Evolutionary conservation across 2,888 invertebrate genomes (phyloP).

Genomic region (Oxycera nigricornis): DNA sequence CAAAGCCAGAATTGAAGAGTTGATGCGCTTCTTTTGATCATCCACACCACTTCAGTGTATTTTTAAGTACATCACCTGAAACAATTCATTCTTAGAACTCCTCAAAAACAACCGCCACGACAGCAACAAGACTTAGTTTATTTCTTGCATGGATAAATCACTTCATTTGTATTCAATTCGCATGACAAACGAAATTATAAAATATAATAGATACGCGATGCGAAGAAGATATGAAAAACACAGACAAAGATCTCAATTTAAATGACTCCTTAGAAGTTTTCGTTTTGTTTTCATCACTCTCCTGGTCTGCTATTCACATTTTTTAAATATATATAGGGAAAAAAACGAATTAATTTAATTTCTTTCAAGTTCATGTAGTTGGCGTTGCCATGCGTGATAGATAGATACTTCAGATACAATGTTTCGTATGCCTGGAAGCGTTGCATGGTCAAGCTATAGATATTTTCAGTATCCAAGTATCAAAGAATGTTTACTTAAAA

Average conservation of each 20-base stretch:
- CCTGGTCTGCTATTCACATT: neutral
- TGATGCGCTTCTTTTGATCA: conserved; percentile 29
- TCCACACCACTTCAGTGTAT: neutral
- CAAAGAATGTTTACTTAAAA: neutral
- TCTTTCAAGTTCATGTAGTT: conserved; percentile 26
- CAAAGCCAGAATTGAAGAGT: neutral
- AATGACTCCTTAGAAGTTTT: neutral
- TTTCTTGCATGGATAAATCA: conserved; percentile 16
- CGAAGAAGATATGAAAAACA: neutral
- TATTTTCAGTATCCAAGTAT: neutral
- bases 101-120: neutral
- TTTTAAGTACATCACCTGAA: conserved; percentile 8
- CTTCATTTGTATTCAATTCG: conserved; percentile 40
- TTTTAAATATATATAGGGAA: too few species aligned
- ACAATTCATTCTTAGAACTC: conserved; percentile 30
- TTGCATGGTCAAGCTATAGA: neutral
- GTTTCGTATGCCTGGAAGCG: conserved; percentile 22
- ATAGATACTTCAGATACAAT: conserved; percentile 17
- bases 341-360: conserved; percentile 35
- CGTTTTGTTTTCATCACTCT: neutral
- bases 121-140: neutral
- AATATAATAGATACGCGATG: conserved; percentile 23
- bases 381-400: conserved; percentile 14
- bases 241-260: conserved; percentile 24
- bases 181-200: conserved; percentile 32